Evolutionary conservation across 2,113 vertebrate species (phyloP).

Genomic region (Petromus typicus): DNA sequence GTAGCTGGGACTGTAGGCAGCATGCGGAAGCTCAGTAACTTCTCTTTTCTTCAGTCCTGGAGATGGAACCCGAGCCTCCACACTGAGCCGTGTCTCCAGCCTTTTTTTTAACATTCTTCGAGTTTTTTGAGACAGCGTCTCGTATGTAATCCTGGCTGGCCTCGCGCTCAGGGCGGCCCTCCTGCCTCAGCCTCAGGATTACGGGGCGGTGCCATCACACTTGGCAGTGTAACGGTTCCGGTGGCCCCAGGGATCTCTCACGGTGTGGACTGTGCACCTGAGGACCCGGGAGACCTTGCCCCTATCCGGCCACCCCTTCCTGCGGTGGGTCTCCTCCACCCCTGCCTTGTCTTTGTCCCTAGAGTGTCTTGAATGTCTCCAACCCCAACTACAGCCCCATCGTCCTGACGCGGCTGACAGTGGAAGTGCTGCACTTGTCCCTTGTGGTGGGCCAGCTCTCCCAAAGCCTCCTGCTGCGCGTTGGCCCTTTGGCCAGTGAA

Average conservation of each 20-base stretch:
- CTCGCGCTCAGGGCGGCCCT: neutral
- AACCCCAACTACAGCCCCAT: slow-evolving; percentile 91
- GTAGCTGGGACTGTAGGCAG: neutral
- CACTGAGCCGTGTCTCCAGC: neutral
- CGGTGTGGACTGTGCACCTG: neutral
- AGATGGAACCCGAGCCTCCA: neutral
- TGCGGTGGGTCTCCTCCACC: neutral
- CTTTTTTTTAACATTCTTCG: no score
- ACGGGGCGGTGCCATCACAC: fast-evolving
- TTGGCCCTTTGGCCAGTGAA: slow-evolving; percentile 83
- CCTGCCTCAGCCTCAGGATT: neutral
- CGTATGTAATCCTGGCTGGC: neutral
- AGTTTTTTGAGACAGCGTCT: neutral
- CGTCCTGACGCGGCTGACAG: slow-evolving; percentile 83
- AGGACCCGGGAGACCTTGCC: neutral
- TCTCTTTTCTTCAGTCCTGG: neutral
- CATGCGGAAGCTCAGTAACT: neutral
- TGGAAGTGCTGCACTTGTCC: slow-evolving; percentile 87
- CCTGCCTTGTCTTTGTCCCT: slow-evolving; percentile 27
- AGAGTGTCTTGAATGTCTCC: slow-evolving; percentile 91
- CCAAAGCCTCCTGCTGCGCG: slow-evolving; percentile 80
- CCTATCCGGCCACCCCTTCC: neutral
- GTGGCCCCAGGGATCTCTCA: neutral
- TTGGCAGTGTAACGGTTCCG: neutral
- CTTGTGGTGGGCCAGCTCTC: slow-evolving; percentile 87